Conservation (phyloP, 2,797 vertebrate genomes). For the Oophaga sylvatica region DNA sequence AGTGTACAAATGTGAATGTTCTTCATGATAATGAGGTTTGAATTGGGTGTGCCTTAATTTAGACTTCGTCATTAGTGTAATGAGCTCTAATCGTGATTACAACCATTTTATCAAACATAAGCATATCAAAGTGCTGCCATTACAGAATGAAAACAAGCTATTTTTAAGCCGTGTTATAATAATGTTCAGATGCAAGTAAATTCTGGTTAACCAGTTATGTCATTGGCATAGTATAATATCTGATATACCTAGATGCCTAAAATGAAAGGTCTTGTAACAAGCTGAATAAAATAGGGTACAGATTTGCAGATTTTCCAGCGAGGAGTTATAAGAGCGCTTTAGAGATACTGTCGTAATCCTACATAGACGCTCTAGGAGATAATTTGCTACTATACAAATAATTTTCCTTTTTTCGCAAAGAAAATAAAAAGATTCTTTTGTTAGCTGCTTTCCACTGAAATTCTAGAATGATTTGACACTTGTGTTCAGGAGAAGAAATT, state of each 20-base stretch:
- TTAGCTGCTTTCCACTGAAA: too few relatives aligned
- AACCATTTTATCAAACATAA: constrained; percentile 44
- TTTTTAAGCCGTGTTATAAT: constrained; percentile 21
- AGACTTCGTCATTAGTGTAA: constrained; percentile 35
- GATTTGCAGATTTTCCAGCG: background rate
- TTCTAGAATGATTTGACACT: too few relatives aligned
- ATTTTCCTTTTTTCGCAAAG: too few relatives aligned
- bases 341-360: too few relatives aligned
- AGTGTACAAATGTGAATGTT: background rate
- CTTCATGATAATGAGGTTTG: constrained; percentile 28
- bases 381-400: too few relatives aligned
- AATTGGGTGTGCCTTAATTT: constrained; percentile 38
- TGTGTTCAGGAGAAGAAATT: too few relatives aligned
- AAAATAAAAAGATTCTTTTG: too few relatives aligned
- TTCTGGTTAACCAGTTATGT: background rate
- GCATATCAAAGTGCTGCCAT: constrained; percentile 27
- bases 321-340: too few relatives aligned
- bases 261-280: background rate
- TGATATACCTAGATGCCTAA: too few relatives aligned
- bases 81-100: constrained; percentile 48
- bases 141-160: constrained; percentile 2
- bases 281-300: background rate
- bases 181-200: background rate
- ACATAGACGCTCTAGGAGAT: too few relatives aligned
- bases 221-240: background rate